Percentiles rank a stretch among this genome's conserved stretches.
Conservation (phyloP, 2,888 invertebrate species). For the Stenurella melanura region DNA sequence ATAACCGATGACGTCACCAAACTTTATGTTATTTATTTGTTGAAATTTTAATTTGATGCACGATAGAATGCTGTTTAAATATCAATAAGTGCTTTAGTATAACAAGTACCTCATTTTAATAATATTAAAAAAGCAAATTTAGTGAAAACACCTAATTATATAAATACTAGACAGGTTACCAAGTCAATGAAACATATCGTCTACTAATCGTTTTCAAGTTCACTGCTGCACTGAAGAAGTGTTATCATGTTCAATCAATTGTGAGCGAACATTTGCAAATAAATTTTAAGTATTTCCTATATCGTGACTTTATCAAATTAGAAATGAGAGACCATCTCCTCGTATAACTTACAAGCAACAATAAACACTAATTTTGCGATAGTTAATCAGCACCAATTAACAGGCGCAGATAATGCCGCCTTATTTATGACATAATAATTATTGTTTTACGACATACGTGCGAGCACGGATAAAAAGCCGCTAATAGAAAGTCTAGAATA, state of each 20-base stretch:
- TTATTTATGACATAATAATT: constrained; percentile 46
- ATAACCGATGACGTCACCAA: no score
- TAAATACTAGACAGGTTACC: no score
- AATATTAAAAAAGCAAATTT: no score
- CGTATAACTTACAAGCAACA: constrained; percentile 22
- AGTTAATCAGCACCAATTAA: constrained; percentile 44
- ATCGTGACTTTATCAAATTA: constrained; percentile 25
- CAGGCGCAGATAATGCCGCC: constrained; percentile 45
- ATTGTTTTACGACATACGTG: constrained; percentile 39
- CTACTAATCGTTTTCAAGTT: no score
- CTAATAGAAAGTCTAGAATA: constrained; percentile 30
- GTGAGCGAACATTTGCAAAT: not conserved
- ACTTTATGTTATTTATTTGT: no score
- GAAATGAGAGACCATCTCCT: not conserved
- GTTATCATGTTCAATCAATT: not conserved
- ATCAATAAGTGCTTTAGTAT: no score
- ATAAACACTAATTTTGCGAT: constrained; percentile 22
- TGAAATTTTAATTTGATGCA: no score
- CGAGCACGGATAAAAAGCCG: constrained; percentile 12
- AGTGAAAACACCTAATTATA: no score
- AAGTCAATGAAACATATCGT: no score
- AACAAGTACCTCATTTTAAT: no score
- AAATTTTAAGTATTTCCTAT: not conserved
- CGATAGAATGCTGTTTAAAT: no score
- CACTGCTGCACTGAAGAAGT: not conserved